phyloP scores from a whole-genome alignment of 2,888 invertebrate species.

The Agriopis marginaria region DNA sequence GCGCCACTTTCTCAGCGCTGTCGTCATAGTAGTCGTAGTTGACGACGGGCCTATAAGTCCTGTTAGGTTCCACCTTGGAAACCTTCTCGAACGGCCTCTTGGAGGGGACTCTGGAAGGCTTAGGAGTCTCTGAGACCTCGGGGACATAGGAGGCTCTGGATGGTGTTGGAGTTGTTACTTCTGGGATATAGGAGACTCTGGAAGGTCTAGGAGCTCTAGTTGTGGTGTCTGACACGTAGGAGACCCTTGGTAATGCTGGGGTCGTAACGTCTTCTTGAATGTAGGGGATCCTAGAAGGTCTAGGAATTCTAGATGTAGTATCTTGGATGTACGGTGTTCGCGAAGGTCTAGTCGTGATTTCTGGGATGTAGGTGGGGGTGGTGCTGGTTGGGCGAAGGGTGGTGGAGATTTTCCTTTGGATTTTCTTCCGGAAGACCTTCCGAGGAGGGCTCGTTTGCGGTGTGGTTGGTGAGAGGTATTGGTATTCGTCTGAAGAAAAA shows the following conservation, averaged over 20 bases:
- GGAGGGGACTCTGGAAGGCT: conserved; percentile 47
- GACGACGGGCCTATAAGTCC: conserved; percentile 66
- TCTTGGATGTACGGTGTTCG: conserved; percentile 26
- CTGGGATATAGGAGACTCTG: conserved; percentile 6
- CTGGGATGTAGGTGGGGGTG: conserved; percentile 43
- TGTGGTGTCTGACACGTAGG: neutral
- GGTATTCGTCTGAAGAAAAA: conserved; percentile 73
- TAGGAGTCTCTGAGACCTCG: conserved; percentile 3
- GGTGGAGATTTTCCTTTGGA: conserved; percentile 71
- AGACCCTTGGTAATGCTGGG: neutral
- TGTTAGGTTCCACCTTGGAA: conserved; percentile 55
- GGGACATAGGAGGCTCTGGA: neutral
- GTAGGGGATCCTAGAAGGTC: conserved; percentile 12
- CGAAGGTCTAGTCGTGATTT: conserved; percentile 40
- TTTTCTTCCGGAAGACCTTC: conserved; percentile 68
- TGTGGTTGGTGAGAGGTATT: conserved; percentile 76
- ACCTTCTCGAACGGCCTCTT: conserved; percentile 70
- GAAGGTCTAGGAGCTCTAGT: conserved; percentile 5
- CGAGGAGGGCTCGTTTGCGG: conserved; percentile 61
- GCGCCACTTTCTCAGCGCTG: conserved; percentile 83
- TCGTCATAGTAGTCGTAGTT: conserved; percentile 92
- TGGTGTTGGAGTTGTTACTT: neutral
- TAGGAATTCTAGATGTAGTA: conserved; percentile 2
- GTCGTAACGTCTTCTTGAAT: conserved; percentile 7
- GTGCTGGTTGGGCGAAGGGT: conserved; percentile 61